These are phyloP conservation scores for Pelecanoides urinatrix DNA, from an alignment of 2,113 vertebrate species.

Conservation along the genomic window DNA sequence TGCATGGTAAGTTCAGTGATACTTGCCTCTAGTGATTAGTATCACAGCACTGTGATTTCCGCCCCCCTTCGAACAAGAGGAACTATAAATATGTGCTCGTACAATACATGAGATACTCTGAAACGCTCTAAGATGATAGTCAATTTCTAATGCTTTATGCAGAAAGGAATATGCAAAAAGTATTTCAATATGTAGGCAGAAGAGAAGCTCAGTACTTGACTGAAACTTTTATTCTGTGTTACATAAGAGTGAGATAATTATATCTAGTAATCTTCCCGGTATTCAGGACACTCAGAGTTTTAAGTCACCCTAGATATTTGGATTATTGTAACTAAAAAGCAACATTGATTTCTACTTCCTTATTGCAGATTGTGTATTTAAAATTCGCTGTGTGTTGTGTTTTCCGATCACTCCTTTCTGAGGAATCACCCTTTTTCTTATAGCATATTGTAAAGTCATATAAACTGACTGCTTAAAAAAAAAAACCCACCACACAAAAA, in stretches of 20 bases:
- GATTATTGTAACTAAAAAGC: not conserved
- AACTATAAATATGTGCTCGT: not conserved
- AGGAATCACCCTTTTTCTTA: not conserved
- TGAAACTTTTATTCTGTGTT: constrained; percentile 34
- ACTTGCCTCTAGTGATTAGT: not conserved
- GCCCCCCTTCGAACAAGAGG: accelerated
- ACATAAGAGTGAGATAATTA: constrained; percentile 41
- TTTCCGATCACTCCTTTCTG: not conserved
- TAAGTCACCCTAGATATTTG: not conserved
- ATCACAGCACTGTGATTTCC: accelerated
- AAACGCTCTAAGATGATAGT: not conserved
- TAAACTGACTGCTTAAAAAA: not conserved
- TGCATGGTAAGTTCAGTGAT: accelerated
- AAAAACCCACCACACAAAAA: too few species aligned
- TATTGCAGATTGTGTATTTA: not conserved
- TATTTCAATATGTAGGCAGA: not conserved
- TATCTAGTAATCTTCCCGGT: not conserved
- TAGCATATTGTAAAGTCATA: not conserved
- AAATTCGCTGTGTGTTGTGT: not conserved
- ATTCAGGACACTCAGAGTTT: not conserved
- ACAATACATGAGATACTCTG: not conserved
- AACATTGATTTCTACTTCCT: not conserved
- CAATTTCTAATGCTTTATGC: not conserved
- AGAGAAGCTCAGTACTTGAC: not conserved
- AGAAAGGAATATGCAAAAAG: not conserved